These are phyloP conservation scores for Reticulitermes speratus DNA, from an alignment of 1,140 invertebrate species.

Conservation along the genomic window DNA sequence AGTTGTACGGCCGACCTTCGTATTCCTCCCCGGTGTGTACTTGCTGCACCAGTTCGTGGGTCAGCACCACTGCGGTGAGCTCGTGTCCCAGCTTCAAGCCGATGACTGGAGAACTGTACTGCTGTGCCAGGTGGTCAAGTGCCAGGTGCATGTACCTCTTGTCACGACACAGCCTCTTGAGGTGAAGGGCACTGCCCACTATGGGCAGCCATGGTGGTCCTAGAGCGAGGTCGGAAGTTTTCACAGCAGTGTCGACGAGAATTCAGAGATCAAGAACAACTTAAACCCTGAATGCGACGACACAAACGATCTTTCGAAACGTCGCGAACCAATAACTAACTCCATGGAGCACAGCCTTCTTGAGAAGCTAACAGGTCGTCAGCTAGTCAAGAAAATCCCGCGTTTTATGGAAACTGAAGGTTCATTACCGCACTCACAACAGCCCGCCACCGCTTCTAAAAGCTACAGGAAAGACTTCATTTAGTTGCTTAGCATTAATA, in stretches of 20 bases:
- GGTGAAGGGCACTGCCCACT: slow-evolving; percentile 59
- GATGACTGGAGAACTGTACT: slow-evolving; percentile 62
- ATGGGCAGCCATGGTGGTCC: slow-evolving; percentile 69
- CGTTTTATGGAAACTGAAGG: no score
- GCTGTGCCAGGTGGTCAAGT: slow-evolving; percentile 55
- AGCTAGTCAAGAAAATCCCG: no score
- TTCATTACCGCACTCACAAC: no score
- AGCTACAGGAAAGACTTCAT: no score
- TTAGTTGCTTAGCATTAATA: no score
- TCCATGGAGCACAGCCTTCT: no score
- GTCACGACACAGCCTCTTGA: slow-evolving; percentile 54
- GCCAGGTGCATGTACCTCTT: slow-evolving; percentile 60
- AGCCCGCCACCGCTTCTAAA: no score
- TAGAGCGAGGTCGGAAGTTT: slow-evolving; percentile 40
- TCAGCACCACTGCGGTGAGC: slow-evolving; percentile 60
- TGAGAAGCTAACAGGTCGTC: no score
- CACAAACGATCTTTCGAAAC: no score
- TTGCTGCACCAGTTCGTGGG: slow-evolving; percentile 56
- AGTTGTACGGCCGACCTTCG: slow-evolving; percentile 69
- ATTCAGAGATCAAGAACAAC: background rate
- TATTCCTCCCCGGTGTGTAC: slow-evolving; percentile 65
- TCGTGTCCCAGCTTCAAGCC: slow-evolving; percentile 65
- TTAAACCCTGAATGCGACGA: no score
- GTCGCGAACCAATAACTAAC: no score
- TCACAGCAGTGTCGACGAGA: no score